Conservation (phyloP, 1,140 invertebrate species). For the Lepidostoma basale region DNA sequence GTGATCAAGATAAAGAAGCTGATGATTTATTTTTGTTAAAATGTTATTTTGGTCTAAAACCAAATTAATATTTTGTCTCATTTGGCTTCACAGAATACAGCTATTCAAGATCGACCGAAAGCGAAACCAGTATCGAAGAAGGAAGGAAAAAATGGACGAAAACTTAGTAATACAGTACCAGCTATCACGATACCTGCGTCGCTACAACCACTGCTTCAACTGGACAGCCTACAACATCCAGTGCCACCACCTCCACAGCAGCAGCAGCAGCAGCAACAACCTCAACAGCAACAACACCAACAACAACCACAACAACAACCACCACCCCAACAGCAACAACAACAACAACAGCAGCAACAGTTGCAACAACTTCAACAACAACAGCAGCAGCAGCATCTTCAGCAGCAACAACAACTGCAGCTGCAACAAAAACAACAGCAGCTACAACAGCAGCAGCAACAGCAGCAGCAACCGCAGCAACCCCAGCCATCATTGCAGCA, state of each 20-base stretch:
- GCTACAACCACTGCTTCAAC: too few species aligned
- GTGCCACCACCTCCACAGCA: conserved; percentile 46
- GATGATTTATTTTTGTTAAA: too few species aligned
- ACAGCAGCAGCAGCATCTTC: too few species aligned
- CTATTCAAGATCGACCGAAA: conserved; percentile 80
- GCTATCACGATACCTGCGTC: conserved; percentile 42
- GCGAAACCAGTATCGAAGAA: conserved; percentile 79
- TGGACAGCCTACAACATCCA: conserved; percentile 47
- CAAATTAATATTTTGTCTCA: neutral
- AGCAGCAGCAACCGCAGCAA: conserved; percentile 39
- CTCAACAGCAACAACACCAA: conserved; percentile 51
- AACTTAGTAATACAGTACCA: conserved; percentile 42
- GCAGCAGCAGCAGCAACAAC: conserved; percentile 49
- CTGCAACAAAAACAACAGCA: conserved; percentile 31
- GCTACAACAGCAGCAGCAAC: conserved; percentile 30
- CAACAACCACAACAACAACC: conserved; percentile 51
- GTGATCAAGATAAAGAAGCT: too few species aligned
- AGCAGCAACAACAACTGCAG: conserved; percentile 49
- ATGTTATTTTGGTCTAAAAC: neutral
- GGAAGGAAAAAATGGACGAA: conserved; percentile 67
- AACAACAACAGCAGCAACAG: conserved; percentile 55
- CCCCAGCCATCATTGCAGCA: conserved; percentile 3
- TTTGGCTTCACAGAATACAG: conserved; percentile 65
- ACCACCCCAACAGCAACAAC: conserved; percentile 57
- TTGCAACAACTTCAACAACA: too few species aligned